phyloP scores from a whole-genome alignment of 1,140 invertebrate genomes.

The Drosophila takahashii region DNA sequence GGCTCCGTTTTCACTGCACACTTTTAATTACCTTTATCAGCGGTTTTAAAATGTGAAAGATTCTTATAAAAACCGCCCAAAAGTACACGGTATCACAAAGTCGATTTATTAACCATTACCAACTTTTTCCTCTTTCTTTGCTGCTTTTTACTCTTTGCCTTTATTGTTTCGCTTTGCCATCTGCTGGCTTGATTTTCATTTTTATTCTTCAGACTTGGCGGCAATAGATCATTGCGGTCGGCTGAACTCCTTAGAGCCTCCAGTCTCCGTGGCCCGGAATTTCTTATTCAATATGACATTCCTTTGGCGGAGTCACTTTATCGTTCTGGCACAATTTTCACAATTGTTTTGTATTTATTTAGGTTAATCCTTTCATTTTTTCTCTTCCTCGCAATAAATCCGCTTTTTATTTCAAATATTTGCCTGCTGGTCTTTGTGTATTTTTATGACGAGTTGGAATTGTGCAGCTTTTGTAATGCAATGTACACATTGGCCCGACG shows the following conservation, averaged over 20 bases:
- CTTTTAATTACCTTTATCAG: no score
- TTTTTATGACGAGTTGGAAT: constrained; percentile 60
- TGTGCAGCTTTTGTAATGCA: constrained; percentile 53
- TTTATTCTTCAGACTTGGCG: constrained; percentile 51
- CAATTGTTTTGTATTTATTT: constrained; percentile 80
- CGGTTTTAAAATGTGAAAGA: no score
- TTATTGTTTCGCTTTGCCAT: constrained; percentile 69
- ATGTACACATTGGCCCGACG: constrained; percentile 48
- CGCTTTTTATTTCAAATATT: constrained; percentile 74
- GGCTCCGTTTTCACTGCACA: no score
- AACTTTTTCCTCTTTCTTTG: background rate
- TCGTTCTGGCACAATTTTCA: constrained; percentile 63
- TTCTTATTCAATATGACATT: constrained; percentile 69
- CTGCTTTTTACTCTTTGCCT: constrained; percentile 45
- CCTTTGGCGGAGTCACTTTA: constrained; percentile 18
- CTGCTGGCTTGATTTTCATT: constrained; percentile 46
- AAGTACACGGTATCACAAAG: background rate
- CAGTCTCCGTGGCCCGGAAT: constrained; percentile 33
- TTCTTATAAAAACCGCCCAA: background rate
- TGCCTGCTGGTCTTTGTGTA: constrained; percentile 64
- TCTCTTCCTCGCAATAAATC: constrained; percentile 50
- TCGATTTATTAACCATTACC: background rate
- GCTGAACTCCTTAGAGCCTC: constrained; percentile 44
- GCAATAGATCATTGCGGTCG: constrained; percentile 77
- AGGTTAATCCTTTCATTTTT: constrained; percentile 69